Conservation (phyloP, 2,888 invertebrate species). For the Gandaritis pyraliata region DNA sequence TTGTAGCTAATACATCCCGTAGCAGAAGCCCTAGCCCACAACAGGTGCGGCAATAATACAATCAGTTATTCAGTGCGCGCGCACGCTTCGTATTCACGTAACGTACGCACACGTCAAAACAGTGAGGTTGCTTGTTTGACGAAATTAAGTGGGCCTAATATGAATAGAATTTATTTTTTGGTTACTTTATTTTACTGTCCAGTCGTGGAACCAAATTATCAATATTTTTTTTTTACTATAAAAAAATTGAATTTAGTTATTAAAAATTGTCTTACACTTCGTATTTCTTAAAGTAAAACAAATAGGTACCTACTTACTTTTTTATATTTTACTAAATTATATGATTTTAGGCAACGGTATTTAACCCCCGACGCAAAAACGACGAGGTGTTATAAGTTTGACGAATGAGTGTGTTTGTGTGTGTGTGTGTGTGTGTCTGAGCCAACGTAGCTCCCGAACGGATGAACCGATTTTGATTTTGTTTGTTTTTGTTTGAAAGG, state of each 20-base stretch:
- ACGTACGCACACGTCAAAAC: constrained; percentile 59
- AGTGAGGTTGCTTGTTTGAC: constrained; percentile 62
- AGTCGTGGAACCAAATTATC: neutral
- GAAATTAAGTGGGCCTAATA: constrained; percentile 62
- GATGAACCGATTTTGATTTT: too few relatives aligned
- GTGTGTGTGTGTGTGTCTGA: too few relatives aligned
- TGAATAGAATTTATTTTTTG: constrained; percentile 58
- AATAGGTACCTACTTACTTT: too few relatives aligned
- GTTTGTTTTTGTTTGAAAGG: too few relatives aligned
- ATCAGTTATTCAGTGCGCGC: constrained; percentile 64
- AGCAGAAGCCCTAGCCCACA: constrained; percentile 34
- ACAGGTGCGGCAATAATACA: constrained; percentile 61
- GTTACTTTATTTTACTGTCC: neutral
- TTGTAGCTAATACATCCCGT: constrained; percentile 12
- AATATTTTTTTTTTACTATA: neutral
- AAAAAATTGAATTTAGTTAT: too few relatives aligned
- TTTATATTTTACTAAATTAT: too few relatives aligned
- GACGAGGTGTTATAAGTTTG: too few relatives aligned
- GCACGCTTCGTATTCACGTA: constrained; percentile 48
- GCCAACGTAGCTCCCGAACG: too few relatives aligned
- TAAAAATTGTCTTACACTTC: neutral
- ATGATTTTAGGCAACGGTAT: too few relatives aligned
- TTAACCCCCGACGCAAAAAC: too few relatives aligned
- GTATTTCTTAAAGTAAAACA: too few relatives aligned
- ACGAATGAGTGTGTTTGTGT: too few relatives aligned